Conservation (phyloP, 1,140 invertebrate species). For the Pogonognathellus flavescens region DNA sequence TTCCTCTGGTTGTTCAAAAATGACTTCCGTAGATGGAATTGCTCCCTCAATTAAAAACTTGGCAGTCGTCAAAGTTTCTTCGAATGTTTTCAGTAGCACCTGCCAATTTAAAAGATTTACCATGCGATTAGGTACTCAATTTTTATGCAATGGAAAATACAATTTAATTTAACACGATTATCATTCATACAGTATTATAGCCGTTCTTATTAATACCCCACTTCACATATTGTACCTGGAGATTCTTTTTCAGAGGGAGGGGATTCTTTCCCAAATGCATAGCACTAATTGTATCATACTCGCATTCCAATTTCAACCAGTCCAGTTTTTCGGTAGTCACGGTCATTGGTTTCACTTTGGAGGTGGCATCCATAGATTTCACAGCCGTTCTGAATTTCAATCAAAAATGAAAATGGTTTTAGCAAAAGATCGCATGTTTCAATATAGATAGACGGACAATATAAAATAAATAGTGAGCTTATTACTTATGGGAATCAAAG, state of each 20-base stretch:
- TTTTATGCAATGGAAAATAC: too few relatives aligned
- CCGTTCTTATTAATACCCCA: too few relatives aligned
- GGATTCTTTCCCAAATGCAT: constrained; percentile 63
- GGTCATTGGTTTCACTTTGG: constrained; percentile 76
- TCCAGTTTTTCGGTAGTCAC: constrained; percentile 26
- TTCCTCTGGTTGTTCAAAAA: background rate
- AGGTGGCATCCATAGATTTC: constrained; percentile 67
- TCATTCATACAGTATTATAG: too few relatives aligned
- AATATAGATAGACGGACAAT: too few relatives aligned
- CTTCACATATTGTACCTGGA: constrained; percentile 23
- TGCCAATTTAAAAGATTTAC: background rate
- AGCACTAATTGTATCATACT: constrained; percentile 62
- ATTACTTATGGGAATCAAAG: constrained; percentile 11
- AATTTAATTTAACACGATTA: too few relatives aligned
- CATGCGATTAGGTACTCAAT: too few relatives aligned
- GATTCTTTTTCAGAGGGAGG: constrained; percentile 64
- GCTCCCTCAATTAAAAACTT: constrained; percentile 60
- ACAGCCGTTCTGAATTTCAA: constrained; percentile 66
- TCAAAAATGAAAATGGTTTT: background rate
- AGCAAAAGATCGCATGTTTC: too few relatives aligned
- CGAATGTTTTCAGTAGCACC: constrained; percentile 61
- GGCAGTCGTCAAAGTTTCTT: constrained; percentile 55
- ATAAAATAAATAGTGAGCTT: background rate
- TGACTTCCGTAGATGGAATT: constrained; percentile 44
- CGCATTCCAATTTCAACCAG: constrained; percentile 63